phyloP scores from a whole-genome alignment of 2,113 vertebrate genomes.

The Patagioenas fasciata region DNA sequence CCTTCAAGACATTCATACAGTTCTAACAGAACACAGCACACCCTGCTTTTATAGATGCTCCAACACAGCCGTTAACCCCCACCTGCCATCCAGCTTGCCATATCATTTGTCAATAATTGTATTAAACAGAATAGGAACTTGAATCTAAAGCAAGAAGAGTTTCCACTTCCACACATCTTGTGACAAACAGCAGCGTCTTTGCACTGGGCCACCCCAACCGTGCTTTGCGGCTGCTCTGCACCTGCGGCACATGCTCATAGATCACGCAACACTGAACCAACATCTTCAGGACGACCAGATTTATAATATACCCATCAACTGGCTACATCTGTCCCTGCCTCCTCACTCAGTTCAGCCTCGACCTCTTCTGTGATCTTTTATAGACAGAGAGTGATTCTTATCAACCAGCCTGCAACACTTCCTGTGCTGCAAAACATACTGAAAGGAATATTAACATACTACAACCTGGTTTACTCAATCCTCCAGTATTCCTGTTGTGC shows the following conservation, averaged over 20 bases:
- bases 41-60: background rate
- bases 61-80: background rate
- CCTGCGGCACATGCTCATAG: background rate
- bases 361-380: background rate
- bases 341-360: background rate
- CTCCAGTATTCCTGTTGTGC: background rate
- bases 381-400: background rate
- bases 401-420: background rate
- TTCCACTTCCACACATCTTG: background rate
- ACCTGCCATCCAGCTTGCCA: background rate
- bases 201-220: accelerated
- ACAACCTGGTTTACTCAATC: background rate
- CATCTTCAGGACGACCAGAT: background rate
- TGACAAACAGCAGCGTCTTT: background rate
- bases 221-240: background rate
- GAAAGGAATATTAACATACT: background rate
- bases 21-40: background rate
- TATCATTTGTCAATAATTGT: background rate
- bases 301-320: background rate
- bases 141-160: background rate
- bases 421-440: background rate
- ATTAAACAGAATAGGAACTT: background rate
- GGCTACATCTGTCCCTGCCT: background rate
- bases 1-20: background rate
- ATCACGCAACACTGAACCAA: background rate